Percentiles rank a stretch among this genome's conserved stretches.
Evolutionary conservation across 2,113 vertebrate genomes (phyloP).

Genomic region (Mirounga angustirostris): DNA sequence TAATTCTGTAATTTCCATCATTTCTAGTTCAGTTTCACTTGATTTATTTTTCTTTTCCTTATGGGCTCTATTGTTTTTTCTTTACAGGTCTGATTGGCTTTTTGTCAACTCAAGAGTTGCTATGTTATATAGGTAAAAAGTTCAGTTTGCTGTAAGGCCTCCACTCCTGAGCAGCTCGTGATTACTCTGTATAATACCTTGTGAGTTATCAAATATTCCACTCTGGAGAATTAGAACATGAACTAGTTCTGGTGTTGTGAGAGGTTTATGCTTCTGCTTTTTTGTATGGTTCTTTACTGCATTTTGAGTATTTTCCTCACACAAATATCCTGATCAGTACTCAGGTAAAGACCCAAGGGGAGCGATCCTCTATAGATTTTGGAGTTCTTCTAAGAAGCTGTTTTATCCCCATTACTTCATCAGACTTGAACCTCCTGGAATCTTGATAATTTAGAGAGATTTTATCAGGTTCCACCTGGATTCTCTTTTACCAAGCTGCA

Average conservation of each 20-base stretch:
- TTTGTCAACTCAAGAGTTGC: not conserved
- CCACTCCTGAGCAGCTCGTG: not conserved
- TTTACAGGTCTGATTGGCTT: not conserved
- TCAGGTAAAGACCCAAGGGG: not conserved
- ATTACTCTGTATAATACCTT: not conserved
- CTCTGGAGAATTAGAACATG: not conserved
- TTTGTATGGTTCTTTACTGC: not conserved
- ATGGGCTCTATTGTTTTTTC: not conserved
- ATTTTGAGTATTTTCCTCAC: not conserved
- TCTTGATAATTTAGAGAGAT: not conserved
- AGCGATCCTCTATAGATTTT: not conserved
- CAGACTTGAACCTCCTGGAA: not conserved
- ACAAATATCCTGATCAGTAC: not conserved
- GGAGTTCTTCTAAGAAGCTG: not conserved
- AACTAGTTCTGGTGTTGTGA: not conserved
- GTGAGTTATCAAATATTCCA: not conserved
- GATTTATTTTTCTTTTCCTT: not conserved
- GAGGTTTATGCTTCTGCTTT: not conserved
- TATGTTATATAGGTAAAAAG: not conserved
- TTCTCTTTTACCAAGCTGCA: not conserved
- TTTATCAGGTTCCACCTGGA: not conserved
- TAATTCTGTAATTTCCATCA: not conserved
- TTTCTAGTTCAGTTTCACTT: not conserved
- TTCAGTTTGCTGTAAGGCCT: not conserved
- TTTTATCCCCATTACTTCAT: not conserved